These are phyloP conservation scores for Anticlea derivata DNA, from an alignment of 2,888 invertebrate species.

Conservation along the genomic window DNA sequence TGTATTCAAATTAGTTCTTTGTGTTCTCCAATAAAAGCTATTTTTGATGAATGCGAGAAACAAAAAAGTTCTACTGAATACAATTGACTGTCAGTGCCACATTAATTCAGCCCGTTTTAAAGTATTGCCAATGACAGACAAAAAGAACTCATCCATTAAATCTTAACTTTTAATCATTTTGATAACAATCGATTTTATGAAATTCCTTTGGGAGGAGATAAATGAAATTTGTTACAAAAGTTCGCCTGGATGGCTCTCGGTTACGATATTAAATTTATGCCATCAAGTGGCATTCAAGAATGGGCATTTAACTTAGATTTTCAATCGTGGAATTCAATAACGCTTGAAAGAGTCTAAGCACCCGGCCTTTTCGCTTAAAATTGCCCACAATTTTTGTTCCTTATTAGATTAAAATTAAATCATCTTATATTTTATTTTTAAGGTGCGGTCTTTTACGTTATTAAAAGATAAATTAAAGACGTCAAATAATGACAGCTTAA, in stretches of 20 bases:
- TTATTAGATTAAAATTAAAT: constrained; percentile 23
- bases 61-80: background rate
- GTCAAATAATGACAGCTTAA: constrained; percentile 12
- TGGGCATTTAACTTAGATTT: constrained; percentile 72
- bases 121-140: background rate
- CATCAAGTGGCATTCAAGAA: constrained; percentile 74
- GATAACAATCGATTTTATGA: constrained; percentile 76
- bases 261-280: constrained; percentile 80
- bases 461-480: constrained; percentile 7
- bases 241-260: constrained; percentile 68
- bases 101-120: background rate
- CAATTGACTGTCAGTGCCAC: too few relatives aligned
- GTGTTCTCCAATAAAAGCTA: too few relatives aligned
- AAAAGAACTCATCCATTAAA: constrained; percentile 13
- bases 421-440: constrained; percentile 8
- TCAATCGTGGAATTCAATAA: constrained; percentile 67
- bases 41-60: background rate
- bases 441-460: constrained; percentile 8
- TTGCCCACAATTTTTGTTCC: constrained; percentile 26
- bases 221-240: constrained; percentile 82
- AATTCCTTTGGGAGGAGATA: constrained; percentile 73
- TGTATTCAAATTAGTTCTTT: too few relatives aligned
- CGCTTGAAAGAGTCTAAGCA: constrained; percentile 45
- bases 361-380: constrained; percentile 27
- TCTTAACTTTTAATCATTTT: constrained; percentile 66